Evolutionary conservation across 2,888 invertebrate species (phyloP), one percentile per base, ranked within the genome.

Genomic region (Drosophila seclusa): DNA sequence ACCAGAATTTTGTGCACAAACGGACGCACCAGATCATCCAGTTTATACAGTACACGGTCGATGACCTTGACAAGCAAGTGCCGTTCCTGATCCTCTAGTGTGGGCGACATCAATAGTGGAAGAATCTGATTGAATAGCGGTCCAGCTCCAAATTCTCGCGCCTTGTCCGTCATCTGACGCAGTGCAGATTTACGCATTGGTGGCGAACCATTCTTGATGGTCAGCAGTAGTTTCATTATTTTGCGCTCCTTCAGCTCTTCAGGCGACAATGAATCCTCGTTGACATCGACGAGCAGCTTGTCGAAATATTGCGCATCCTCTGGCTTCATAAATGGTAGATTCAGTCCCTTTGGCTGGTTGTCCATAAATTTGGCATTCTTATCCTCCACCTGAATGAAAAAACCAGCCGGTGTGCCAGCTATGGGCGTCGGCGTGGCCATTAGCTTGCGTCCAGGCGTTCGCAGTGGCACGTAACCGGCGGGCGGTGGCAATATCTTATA

Each of bases 241-340:
- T 99, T 99, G 52, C 99, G 94, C 93, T 99, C 99, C 92, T 99
- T 99, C 81, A 98, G 97, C 92, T 99, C 99, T 90, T 99, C 99
- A 0, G 99, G 98, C 60, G 97, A 96, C 45, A 99, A 94, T 0
- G 96, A 94, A 91, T 99, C 99, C 94, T 99, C 99, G 93, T 99
- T 99, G 34, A 99, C 99, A 92, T 99, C 99, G 63, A 98, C 96
- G 80, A 99, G 94, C 77, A 99, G 94, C 94, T 99, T 99, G 93
- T 99, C 99, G 94, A 99, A 99, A 94, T 99, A 99, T 94, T 99
- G 99, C 53, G 99, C 99, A 94, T 99, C 99, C 93, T 99, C 99
- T 0, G 99, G 99, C 93, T 99, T 99, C 96, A 99, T 97, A 92
- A 99, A 98, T 21, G 99, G 99, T 85, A 99, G 94, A 94, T 99